Evolutionary conservation across 2,113 vertebrate species (phyloP), one percentile per base, ranked within the genome.

Genomic region (Rallus limicola): DNA sequence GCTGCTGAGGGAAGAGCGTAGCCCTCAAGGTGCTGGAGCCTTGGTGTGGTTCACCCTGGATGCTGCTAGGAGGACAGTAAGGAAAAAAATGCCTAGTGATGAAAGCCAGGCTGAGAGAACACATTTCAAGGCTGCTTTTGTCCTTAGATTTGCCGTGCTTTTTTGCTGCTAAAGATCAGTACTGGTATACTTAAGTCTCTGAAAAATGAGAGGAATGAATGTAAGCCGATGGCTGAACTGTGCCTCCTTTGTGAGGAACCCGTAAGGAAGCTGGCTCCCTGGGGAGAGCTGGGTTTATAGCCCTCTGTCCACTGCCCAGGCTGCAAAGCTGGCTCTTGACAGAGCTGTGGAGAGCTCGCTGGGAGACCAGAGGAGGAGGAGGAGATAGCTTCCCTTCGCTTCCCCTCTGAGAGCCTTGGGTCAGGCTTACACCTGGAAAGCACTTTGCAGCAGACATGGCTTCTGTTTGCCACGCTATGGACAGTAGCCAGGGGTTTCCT

Each of bases 191-290:
- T 90, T 80, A 90, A 69, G 29, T 65, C 62, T 76, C 63, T 77
- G 68, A 96, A 92, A 88, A 93, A 92, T 77, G 59, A 85, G 79
- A 88, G 48, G 79, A 94, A 90, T 79, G 79, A 83, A 13, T 44
- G 2, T 72, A 76, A 85, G 34, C 53, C 0, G 1, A 4, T 85
- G 75, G 38, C 58, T 82, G 86, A 85, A 60, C 55, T 50, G 48
- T 62, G 44, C 58, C 79, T 81, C 3, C 3, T 78, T 91, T 72
- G 79, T 69, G 50, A 88, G 75, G 72, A 76, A 44, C 67, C 65
- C 76, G 40, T 44, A 67, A 38, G 68, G 40, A 83, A 81, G 25
- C 48, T 63, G 10, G 36, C 26, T 81, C 6, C 11, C 3, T 36
- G 52, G 40, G 59, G 44, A 63, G 31, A 82, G 8, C 44, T 0